Evolutionary conservation across 2,797 vertebrate genomes (phyloP).

Genomic region (Poecilia picta): DNA sequence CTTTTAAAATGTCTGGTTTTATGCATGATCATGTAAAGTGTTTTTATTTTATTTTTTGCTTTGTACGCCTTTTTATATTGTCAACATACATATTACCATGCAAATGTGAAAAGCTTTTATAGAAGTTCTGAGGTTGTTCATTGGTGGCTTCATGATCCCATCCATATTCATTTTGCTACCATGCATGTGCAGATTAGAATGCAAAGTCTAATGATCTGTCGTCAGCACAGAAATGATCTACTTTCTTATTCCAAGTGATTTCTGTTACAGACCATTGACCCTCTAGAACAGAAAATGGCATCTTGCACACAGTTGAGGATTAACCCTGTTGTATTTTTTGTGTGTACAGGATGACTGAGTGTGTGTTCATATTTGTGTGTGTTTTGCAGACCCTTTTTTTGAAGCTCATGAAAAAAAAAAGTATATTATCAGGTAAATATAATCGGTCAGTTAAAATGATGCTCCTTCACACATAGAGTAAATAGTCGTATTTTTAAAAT

Average conservation of each 20-base stretch:
- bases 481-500: not conserved
- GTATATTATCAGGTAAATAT: not conserved
- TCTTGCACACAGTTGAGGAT: constrained; percentile 59
- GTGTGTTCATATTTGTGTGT: not conserved
- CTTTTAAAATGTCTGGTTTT: too few relatives aligned
- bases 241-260: constrained; percentile 55
- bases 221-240: constrained; percentile 24
- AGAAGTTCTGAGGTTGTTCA: not conserved
- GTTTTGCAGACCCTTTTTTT: not conserved
- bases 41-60: not conserved
- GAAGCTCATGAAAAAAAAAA: not conserved
- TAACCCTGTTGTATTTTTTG: constrained; percentile 36
- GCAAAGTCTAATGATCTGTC: constrained; percentile 23
- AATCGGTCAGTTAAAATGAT: not conserved
- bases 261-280: constrained; percentile 66
- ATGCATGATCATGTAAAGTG: not conserved
- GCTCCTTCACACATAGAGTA: not conserved
- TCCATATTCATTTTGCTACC: constrained; percentile 1
- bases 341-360: constrained; percentile 15
- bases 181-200: not conserved
- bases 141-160: not conserved
- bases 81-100: not conserved
- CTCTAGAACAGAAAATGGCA: constrained; percentile 62
- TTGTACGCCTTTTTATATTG: not conserved
- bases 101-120: not conserved